These are phyloP conservation scores for Chrysomallon squamiferum DNA, from an alignment of 1,140 invertebrate species.

Conservation along the genomic window DNA sequence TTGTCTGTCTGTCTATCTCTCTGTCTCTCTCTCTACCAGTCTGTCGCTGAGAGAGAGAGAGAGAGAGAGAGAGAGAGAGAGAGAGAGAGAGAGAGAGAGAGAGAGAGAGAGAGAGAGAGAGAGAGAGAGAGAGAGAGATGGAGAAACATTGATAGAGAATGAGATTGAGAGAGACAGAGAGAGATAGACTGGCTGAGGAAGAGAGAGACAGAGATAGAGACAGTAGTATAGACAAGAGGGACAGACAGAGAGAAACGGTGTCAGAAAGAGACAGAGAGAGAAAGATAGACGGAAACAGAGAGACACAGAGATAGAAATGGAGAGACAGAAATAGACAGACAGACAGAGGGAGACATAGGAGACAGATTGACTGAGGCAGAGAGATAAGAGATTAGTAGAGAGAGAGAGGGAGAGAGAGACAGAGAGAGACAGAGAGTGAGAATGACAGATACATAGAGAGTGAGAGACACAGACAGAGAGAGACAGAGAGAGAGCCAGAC, in stretches of 20 bases:
- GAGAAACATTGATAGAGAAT: too few species aligned
- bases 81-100: background rate
- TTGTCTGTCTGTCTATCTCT: too few species aligned
- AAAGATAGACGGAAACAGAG: background rate
- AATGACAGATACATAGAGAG: slow-evolving; percentile 1
- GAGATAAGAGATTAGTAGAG: background rate
- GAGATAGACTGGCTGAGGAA: background rate
- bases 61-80: background rate
- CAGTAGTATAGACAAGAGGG: background rate
- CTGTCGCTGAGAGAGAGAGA: background rate
- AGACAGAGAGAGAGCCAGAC: too few species aligned
- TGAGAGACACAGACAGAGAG: too few species aligned
- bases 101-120: slow-evolving; percentile 4
- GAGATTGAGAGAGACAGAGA: too few species aligned
- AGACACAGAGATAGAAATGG: background rate
- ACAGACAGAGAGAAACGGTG: background rate
- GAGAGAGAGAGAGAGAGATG: background rate
- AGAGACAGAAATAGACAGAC: background rate
- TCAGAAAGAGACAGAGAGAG: background rate
- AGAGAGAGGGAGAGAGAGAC: slow-evolving; percentile 1
- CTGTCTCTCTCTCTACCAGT: too few species aligned
- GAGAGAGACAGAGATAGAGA: slow-evolving; percentile 1
- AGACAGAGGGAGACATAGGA: background rate
- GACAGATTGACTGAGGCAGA: slow-evolving; percentile 5
- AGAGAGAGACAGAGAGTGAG: background rate